Evolutionary conservation across 2,113 vertebrate genomes (phyloP), one percentile per base, ranked within the genome.

Genomic region (Gadus macrocephalus): DNA sequence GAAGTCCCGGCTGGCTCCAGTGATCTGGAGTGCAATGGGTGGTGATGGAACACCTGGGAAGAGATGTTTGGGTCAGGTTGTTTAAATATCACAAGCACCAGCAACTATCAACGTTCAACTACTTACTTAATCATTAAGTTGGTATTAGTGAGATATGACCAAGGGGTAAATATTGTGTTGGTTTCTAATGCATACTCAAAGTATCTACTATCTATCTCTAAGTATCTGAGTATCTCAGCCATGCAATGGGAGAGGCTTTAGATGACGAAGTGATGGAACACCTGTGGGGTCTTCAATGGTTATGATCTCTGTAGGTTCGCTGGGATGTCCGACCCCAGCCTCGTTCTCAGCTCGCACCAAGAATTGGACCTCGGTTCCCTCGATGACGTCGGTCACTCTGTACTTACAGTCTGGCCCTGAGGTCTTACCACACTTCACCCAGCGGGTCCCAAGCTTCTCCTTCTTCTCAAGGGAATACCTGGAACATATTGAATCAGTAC

Each of bases 381-480:
- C 97, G 60, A 98, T 98, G 67, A 99, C 94, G 79, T 99, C 97
- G 15, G 97, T 98, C 69, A 98, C 94, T 86, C 93, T 93, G 90
- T 93, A 98, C 71, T 92, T 92, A 87, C 96, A 98, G 14, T 98
- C 96, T 17, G 95, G 95, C 69, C 97, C 97, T 27, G 96, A 81
- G 4, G 96, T 98, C 87, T 95, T 98, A 49, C 92, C 97, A 81
- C 95, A 95, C 90, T 98, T 99, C 22, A 96, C 94, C 97, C 96
- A 99, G 31, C 97, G 97, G 42, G 95, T 98, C 67, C 96, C 97
- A 68, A 99, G 86, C 71, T 95, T 98, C 85, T 99, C 97, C 86
- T 98, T 99, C 92, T 99, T 99, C 88, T 99, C 97, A 81, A 99
- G 90, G 53, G 93, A 90, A 16, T 98, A 98, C 83, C 97, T 98